These are phyloP conservation scores for Helicoverpa zea DNA, from an alignment of 1,140 invertebrate species.

Conservation along the genomic window DNA sequence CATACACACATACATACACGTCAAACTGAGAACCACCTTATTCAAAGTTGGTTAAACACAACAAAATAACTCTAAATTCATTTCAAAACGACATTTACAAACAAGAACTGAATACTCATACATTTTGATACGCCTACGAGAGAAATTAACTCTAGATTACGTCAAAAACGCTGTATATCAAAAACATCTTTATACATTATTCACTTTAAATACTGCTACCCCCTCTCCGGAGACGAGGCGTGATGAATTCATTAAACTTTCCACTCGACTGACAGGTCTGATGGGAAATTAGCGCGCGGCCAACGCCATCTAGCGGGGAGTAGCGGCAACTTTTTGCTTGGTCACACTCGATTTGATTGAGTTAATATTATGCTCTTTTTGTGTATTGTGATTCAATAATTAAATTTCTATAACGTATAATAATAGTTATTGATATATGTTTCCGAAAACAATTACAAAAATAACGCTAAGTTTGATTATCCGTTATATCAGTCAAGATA, in stretches of 20 bases:
- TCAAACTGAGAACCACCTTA: no score
- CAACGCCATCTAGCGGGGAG: constrained; percentile 54
- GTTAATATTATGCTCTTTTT: neutral
- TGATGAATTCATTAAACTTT: constrained; percentile 58
- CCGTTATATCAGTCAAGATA: no score
- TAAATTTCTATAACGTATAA: neutral
- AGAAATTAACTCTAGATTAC: neutral
- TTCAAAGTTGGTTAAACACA: no score
- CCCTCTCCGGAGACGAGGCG: constrained; percentile 20
- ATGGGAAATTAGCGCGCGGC: constrained; percentile 49
- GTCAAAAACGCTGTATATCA: constrained; percentile 6
- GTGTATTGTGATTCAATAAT: neutral
- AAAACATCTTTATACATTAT: constrained; percentile 41
- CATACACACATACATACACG: no score
- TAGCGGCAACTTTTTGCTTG: constrained; percentile 36
- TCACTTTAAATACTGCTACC: constrained; percentile 25
- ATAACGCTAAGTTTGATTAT: no score
- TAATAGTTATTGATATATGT: no score
- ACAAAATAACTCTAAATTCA: no score
- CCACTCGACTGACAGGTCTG: constrained; percentile 44
- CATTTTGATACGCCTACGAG: neutral
- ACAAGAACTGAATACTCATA: neutral
- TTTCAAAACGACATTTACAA: neutral
- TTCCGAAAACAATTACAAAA: no score
- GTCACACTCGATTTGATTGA: neutral